Evolutionary conservation across 2,113 vertebrate genomes (phyloP).

Genomic region (Polypterus bichir): DNA sequence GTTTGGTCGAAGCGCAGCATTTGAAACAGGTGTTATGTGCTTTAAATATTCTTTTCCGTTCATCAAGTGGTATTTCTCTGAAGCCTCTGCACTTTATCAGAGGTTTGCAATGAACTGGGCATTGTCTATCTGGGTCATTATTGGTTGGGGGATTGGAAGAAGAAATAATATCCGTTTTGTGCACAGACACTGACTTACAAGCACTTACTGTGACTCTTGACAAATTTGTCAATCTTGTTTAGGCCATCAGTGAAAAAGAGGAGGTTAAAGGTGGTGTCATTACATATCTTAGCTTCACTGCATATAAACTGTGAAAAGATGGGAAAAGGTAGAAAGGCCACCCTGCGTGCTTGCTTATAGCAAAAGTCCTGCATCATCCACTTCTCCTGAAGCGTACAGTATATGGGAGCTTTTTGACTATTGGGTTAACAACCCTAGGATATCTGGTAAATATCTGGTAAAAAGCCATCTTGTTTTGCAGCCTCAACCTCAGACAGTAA

Average conservation of each 20-base stretch:
- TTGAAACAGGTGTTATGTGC: background rate
- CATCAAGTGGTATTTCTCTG: background rate
- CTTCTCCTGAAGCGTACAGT: background rate
- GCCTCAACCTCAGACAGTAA: conserved; percentile 6
- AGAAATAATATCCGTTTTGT: too few species aligned
- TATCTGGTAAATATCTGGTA: background rate
- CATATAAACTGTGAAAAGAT: background rate
- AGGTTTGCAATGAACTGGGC: background rate
- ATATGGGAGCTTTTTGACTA: background rate
- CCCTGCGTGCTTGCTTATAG: conserved; percentile 2
- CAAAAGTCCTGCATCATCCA: conserved; percentile 2
- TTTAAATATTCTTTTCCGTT: background rate
- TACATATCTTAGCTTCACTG: background rate
- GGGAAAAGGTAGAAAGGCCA: background rate
- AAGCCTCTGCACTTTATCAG: background rate
- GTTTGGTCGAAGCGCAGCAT: background rate
- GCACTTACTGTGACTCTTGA: too few species aligned
- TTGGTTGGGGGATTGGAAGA: background rate
- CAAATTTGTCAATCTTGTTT: too few species aligned
- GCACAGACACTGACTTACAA: too few species aligned
- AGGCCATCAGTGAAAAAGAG: background rate
- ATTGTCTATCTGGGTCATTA: background rate
- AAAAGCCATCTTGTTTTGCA: conserved; percentile 4
- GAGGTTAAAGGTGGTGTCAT: background rate
- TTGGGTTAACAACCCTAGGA: background rate